Evolutionary conservation across 2,888 invertebrate species (phyloP).

Genomic region (Noctuana brunneofusca): DNA sequence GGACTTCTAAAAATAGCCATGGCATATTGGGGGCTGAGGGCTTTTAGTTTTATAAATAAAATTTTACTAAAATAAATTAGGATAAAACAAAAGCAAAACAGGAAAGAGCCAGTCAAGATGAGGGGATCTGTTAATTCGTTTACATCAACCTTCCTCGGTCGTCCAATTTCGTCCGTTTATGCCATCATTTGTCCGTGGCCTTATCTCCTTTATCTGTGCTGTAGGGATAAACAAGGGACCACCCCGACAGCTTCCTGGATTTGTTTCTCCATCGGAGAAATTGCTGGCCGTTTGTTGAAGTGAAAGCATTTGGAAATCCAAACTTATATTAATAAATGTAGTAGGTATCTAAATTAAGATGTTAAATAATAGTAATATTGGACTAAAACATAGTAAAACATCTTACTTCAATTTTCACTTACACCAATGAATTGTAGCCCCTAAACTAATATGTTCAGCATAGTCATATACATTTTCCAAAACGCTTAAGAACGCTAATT

Average conservation of each 20-base stretch:
- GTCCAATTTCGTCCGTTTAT: constrained; percentile 22
- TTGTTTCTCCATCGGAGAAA: constrained; percentile 23
- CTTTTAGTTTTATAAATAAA: too few species aligned
- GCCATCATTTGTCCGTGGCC: constrained; percentile 26
- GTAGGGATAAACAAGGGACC: constrained; percentile 29
- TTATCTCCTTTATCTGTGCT: constrained; percentile 29
- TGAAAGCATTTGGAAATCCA: constrained; percentile 4
- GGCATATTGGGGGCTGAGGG: too few species aligned
- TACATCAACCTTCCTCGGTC: constrained; percentile 10
- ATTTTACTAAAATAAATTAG: too few species aligned
- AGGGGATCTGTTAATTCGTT: constrained; percentile 24
- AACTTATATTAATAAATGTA: not conserved
- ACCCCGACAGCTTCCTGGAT: constrained; percentile 16
- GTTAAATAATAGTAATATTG: too few species aligned
- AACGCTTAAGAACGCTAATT: too few species aligned
- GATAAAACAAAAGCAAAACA: not conserved
- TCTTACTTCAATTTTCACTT: too few species aligned
- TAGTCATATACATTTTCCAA: too few species aligned
- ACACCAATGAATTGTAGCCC: too few species aligned
- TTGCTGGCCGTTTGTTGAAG: constrained; percentile 20
- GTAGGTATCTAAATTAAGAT: not conserved
- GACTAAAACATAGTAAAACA: too few species aligned
- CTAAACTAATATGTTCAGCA: too few species aligned
- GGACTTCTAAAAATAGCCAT: too few species aligned
- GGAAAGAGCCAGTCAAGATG: not conserved